Conservation (phyloP, 2,113 vertebrate genomes). For the Polyodon spathula region DNA sequence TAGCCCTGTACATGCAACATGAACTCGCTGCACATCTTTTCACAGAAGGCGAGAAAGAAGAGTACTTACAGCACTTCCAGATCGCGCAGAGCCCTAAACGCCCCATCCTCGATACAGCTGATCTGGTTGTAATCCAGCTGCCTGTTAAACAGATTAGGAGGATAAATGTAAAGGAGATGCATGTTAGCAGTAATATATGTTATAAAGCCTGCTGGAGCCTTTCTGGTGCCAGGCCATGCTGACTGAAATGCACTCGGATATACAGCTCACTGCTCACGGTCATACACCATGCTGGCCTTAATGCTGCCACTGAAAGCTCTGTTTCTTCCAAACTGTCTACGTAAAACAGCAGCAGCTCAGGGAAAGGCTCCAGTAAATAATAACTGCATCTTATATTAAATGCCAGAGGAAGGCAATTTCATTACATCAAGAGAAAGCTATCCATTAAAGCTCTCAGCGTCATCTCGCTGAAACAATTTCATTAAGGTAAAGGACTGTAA, state of each 20-base stretch:
- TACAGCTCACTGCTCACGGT: constrained; percentile 24
- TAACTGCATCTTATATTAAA: constrained; percentile 81
- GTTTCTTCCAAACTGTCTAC: constrained; percentile 57
- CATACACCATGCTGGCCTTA: constrained; percentile 39
- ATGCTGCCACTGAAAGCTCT: constrained; percentile 49
- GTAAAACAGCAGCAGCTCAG: constrained; percentile 47
- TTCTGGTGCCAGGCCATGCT: constrained; percentile 15
- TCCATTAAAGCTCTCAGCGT: constrained; percentile 81
- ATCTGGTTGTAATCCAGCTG: constrained; percentile 98
- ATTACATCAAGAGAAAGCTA: constrained; percentile 83
- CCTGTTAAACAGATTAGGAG: constrained; percentile 68
- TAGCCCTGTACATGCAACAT: too few relatives aligned
- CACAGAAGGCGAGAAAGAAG: constrained; percentile 11
- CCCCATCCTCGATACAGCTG: constrained; percentile 93
- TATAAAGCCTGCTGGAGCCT: constrained; percentile 26
- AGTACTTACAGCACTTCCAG: constrained; percentile 95
- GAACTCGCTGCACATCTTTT: too few relatives aligned
- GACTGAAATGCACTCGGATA: constrained; percentile 10
- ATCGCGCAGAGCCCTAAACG: constrained; percentile 85
- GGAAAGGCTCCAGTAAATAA: constrained; percentile 72
- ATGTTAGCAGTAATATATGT: constrained; percentile 8
- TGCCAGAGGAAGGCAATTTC: constrained; percentile 79
- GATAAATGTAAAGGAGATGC: constrained; percentile 35
- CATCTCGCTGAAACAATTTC: constrained; percentile 92
- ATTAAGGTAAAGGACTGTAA: constrained; percentile 95